phyloP scores from a whole-genome alignment of 2,888 invertebrate genomes.

The Trypoxylon attenuatum region DNA sequence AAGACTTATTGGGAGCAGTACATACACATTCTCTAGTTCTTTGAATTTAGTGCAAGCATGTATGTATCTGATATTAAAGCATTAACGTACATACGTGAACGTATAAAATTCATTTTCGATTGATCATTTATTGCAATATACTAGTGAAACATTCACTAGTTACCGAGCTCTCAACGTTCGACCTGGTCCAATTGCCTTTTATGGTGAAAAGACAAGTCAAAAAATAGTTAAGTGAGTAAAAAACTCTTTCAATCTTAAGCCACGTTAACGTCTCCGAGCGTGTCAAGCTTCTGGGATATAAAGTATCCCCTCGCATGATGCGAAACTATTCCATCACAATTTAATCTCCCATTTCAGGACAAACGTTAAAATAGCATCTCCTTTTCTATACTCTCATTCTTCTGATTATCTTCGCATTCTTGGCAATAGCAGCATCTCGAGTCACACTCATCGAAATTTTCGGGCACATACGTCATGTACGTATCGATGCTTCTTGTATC shows the following conservation, averaged over 20 bases:
- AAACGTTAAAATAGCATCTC: slow-evolving; percentile 69
- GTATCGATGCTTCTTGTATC: slow-evolving; percentile 70
- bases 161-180: not conserved
- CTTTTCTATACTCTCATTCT: slow-evolving; percentile 71
- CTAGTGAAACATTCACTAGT: no score
- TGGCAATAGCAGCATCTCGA: slow-evolving; percentile 67
- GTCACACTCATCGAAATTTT: slow-evolving; percentile 59
- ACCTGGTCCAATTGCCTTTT: slow-evolving; percentile 7
- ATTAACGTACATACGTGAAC: not conserved
- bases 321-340: no score
- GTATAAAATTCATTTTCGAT: not conserved
- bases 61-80: not conserved
- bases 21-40: not conserved
- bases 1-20: slow-evolving; percentile 16
- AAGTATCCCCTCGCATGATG: not conserved
- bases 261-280: no score
- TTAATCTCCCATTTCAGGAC: not conserved
- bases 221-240: slow-evolving; percentile 20
- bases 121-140: no score
- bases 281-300: no score
- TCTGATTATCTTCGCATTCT: slow-evolving; percentile 70
- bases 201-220: slow-evolving; percentile 16
- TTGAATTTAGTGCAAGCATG: not conserved
- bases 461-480: slow-evolving; percentile 67
- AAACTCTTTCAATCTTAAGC: no score